phyloP scores from a whole-genome alignment of 2,888 invertebrate genomes.

The Drosophila peninsularis region DNA sequence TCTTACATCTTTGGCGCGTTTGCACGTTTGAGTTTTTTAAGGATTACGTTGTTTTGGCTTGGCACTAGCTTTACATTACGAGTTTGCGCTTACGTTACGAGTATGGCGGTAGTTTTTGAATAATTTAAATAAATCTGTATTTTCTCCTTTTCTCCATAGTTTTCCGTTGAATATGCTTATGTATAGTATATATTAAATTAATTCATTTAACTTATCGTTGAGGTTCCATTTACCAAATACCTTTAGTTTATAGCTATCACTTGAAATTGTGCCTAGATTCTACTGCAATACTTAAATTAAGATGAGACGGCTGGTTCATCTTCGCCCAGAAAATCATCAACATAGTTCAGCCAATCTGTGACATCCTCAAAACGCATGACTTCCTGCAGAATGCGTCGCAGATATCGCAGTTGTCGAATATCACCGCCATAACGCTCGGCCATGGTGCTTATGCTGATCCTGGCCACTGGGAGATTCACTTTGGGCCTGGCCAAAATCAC shows the following conservation, averaged over 20 bases:
- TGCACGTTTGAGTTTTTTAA: not conserved
- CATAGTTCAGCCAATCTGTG: constrained; percentile 51
- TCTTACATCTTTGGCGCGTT: not conserved
- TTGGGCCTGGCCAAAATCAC: constrained; percentile 63
- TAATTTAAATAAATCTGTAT: not conserved
- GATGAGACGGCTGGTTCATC: constrained; percentile 36
- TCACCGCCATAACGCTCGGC: constrained; percentile 49
- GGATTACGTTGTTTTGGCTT: not conserved
- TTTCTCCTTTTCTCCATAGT: not conserved
- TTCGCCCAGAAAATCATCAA: constrained; percentile 53
- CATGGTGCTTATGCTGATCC: constrained; percentile 45
- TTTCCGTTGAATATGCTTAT: not conserved
- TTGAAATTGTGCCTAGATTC: not conserved
- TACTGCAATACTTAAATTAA: not conserved
- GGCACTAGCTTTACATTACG: too few relatives aligned
- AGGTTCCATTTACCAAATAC: constrained; percentile 1
- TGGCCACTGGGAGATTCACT: constrained; percentile 70
- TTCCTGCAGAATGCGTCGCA: constrained; percentile 45
- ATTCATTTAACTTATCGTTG: not conserved
- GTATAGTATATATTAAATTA: not conserved
- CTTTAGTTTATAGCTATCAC: constrained; percentile 14
- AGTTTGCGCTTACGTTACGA: too few relatives aligned
- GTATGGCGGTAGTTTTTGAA: not conserved
- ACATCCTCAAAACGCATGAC: constrained; percentile 36
- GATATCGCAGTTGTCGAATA: constrained; percentile 50